Conservation (phyloP, 2,888 invertebrate genomes). For the Hirudinaria manillensis region DNA sequence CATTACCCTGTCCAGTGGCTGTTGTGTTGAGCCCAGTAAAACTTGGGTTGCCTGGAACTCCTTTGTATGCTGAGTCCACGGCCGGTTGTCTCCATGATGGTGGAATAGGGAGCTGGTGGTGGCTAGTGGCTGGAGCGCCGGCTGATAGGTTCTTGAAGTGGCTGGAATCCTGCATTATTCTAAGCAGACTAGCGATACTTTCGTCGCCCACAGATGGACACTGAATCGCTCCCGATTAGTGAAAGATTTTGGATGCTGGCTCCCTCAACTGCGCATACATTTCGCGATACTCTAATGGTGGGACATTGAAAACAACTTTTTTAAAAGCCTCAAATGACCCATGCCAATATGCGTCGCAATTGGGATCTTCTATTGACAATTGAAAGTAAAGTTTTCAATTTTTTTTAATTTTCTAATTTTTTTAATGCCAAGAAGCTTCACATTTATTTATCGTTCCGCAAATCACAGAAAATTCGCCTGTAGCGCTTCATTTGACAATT, state of each 20-base stretch:
- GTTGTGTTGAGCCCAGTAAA: not conserved
- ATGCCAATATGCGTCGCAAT: too few relatives aligned
- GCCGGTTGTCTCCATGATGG: slow-evolving; percentile 19
- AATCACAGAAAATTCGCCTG: not conserved
- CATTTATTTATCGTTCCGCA: slow-evolving; percentile 15
- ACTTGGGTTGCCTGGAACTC: not conserved
- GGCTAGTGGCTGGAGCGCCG: slow-evolving; percentile 1
- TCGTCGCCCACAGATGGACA: too few relatives aligned
- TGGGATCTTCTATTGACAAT: not conserved
- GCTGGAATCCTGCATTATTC: slow-evolving; percentile 21
- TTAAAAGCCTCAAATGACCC: slow-evolving; percentile 10
- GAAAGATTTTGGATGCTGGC: too few relatives aligned
- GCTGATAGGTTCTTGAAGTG: slow-evolving; percentile 17
- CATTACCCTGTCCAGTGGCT: slow-evolving; percentile 5
- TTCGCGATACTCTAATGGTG: not conserved
- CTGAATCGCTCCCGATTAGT: too few relatives aligned
- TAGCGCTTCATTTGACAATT: slow-evolving; percentile 5
- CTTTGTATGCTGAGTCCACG: slow-evolving; percentile 1
- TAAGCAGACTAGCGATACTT: not conserved
- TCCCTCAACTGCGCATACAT: not conserved
- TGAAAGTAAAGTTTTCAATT: not conserved
- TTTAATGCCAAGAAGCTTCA: not conserved
- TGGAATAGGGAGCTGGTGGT: slow-evolving; percentile 11
- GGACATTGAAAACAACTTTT: slow-evolving; percentile 10
- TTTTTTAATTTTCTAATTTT: not conserved